phyloP scores from a whole-genome alignment of 2,888 invertebrate species.

The Nycteola revayana region DNA sequence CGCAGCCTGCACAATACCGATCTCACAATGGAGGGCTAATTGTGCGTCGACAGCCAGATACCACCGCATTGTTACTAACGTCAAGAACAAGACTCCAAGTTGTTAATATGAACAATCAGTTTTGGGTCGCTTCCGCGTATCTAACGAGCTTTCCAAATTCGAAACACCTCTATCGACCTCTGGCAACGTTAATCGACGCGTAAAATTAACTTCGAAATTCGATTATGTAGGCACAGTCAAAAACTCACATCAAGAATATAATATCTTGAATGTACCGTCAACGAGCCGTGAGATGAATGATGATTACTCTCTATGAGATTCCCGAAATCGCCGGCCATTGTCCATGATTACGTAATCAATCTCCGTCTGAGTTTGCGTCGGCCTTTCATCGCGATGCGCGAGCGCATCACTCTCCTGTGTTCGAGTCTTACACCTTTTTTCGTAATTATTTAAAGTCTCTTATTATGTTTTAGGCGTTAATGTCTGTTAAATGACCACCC shows the following conservation, averaged over 20 bases:
- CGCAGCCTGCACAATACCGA: constrained; percentile 54
- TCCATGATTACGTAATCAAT: constrained; percentile 79
- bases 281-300: constrained; percentile 75
- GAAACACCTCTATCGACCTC: constrained; percentile 30
- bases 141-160: constrained; percentile 30
- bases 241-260: constrained; percentile 43
- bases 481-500: constrained; percentile 70
- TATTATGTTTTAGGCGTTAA: constrained; percentile 74
- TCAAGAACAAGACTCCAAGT: constrained; percentile 40
- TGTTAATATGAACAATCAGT: constrained; percentile 35
- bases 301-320: constrained; percentile 74
- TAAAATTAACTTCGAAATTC: constrained; percentile 51
- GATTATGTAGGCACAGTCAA: constrained; percentile 43
- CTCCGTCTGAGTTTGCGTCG: constrained; percentile 67
- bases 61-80: constrained; percentile 52
- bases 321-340: constrained; percentile 65
- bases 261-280: constrained; percentile 58
- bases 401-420: constrained; percentile 63
- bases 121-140: constrained; percentile 33
- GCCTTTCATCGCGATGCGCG: constrained; percentile 71
- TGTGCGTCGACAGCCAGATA: constrained; percentile 73
- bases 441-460: constrained; percentile 70
- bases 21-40: constrained; percentile 72
- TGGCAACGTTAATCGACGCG: constrained; percentile 39
- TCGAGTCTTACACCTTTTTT: constrained; percentile 74